Evolutionary conservation across 2,113 vertebrate genomes (phyloP), one percentile per base, ranked within the genome.

Genomic region (Rhineura floridana): DNA sequence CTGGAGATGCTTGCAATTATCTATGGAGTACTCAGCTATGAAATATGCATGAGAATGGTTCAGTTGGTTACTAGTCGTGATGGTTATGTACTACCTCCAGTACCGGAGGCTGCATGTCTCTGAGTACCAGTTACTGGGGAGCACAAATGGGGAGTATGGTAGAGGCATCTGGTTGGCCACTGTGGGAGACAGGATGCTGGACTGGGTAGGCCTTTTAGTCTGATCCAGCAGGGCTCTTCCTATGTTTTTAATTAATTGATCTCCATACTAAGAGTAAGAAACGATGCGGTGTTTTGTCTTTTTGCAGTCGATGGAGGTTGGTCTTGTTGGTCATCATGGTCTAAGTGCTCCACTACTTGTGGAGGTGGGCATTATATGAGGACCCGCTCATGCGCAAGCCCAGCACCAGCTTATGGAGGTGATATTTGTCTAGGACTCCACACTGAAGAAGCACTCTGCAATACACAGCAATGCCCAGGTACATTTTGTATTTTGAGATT

Each of bases 261-360:
- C 9, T 44, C 1, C 36, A 42, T 52, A 67, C 33, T 39, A 50
- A 44, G 70, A 50, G 86, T 17, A 9, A 84, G 28, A 13, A 83
- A 78, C 13, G 79, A 76, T 17, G 9, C 3, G 2, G 23, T 69
- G 44, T 39, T n/a, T 50, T 50, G 0, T 30, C 39, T 75, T 73
- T 95, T 91, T 94, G 79, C 91, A 99, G 99, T 99, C 97, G 98
- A 99, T 15, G 99, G 99, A 55, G 94, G 97, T 86, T 99, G 99
- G 99, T 99, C 99, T 0, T 99, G 99, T 93, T 99, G 99, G 99
- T 98, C 99, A 0, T 96, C 98, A 3, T 99, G 99, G 99, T 99
- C 99, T 1, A 98, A 98, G 93, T 99, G 99, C 93, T 99, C 99
- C 0, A 98, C 98, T 13, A 99, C 98, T 0, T 99, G 99, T 46